These are phyloP conservation scores for Hemicrepidius hirtus DNA, from an alignment of 2,888 invertebrate genomes.

Conservation along the genomic window DNA sequence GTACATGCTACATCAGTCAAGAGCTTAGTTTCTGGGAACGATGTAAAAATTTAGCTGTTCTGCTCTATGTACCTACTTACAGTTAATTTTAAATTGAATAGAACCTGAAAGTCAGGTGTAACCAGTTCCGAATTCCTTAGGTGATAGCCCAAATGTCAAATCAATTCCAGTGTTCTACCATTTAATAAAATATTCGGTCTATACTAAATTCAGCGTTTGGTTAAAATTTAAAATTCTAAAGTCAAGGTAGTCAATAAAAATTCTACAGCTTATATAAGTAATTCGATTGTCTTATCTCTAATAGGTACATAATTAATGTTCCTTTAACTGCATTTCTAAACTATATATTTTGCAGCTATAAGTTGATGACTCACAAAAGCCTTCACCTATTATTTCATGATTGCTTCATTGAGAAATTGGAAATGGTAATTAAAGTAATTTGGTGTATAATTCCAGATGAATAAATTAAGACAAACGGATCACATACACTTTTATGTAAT, in stretches of 20 bases:
- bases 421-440: too few relatives aligned
- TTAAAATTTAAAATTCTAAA: conserved; percentile 24
- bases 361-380: conserved; percentile 9
- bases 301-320: too few relatives aligned
- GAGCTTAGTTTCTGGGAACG: too few relatives aligned
- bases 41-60: too few relatives aligned
- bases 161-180: conserved; percentile 19
- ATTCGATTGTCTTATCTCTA: neutral
- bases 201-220: neutral
- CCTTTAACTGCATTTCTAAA: conserved; percentile 10
- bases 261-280: conserved; percentile 10
- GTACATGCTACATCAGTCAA: too few relatives aligned
- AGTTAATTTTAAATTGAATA: conserved; percentile 41
- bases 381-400: neutral
- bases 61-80: conserved; percentile 13
- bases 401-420: too few relatives aligned
- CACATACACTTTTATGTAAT: too few relatives aligned
- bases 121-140: conserved; percentile 44
- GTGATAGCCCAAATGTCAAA: conserved; percentile 43
- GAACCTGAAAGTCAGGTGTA: conserved; percentile 44
- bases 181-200: conserved; percentile 24
- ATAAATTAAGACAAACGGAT: too few relatives aligned
- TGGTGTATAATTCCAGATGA: too few relatives aligned
- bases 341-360: neutral
- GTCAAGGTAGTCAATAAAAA: conserved; percentile 37